Base-by-base conservation (phyloP, 92 coral and sea anemone genomes). In the Zoanthus sansibaricus region DNA sequence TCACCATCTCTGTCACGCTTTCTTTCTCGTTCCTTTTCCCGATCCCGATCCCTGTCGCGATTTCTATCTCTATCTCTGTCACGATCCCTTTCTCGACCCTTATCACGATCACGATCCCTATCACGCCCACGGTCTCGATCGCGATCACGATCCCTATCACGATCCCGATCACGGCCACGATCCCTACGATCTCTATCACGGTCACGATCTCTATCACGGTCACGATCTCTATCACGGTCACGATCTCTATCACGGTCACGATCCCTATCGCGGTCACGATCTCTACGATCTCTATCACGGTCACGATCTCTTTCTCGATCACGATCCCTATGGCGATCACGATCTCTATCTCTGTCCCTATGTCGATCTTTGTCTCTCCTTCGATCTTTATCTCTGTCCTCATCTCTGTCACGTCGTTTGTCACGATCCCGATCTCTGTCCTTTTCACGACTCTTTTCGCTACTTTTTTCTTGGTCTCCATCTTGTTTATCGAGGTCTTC, bases 1-100 rank as follows among this genome's bases (percentile, higher is more conserved):
- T 87, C 87, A 31, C 93, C 78, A 79, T 91, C 91, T 61, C 88
- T 82, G 31, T 94, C 91, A 20, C 86, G 80, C 5, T 75, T 92
- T 3, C 89, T 52, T 32, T 88, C 91, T 11, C 87, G 64, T 5
- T 89, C 93, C 4, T 84, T 62, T 18, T 82, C 87, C 7, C 95
- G 77, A 44, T 86, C 89, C 37, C 90, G 71, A 25, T 87, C 88
- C 9, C 94, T 79, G 46, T 87, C 91, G 8, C 92, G 78, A 25
- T 89, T 89, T 32, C 89, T 74, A 15, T 84, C 88, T 61, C 93
- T 77, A 32, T 82, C 88, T 61, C 84, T 71, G 32, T 78, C 82
- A 33, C 83, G 59, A 32, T 77, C 82, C 9, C 89, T 69, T 0
- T 46, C 84, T 0, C 89, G 77, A 17, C 89, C 90, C 32, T 67